phyloP scores from a whole-genome alignment of 2,797 vertebrate genomes.

The Xyrichtys novacula region DNA sequence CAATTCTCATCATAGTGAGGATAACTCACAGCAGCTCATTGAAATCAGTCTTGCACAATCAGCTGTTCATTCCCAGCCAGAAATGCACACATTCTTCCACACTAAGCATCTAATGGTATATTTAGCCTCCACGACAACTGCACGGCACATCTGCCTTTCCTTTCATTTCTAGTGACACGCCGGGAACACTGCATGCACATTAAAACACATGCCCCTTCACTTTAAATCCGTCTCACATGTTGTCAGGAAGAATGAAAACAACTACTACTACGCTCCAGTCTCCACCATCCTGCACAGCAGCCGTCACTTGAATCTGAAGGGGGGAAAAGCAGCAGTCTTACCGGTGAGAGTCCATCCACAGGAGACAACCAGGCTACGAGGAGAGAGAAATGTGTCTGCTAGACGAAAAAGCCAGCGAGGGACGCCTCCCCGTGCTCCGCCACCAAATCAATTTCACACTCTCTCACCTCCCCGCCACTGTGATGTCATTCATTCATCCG shows the following conservation, averaged over 20 bases:
- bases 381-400: slow-evolving; percentile 63
- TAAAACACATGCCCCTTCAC: slow-evolving; percentile 20
- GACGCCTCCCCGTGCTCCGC: slow-evolving; percentile 85
- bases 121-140: slow-evolving; percentile 83
- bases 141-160: slow-evolving; percentile 80
- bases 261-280: not conserved
- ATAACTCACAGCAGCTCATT: slow-evolving; percentile 21
- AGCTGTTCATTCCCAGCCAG: slow-evolving; percentile 67
- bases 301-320: slow-evolving; percentile 11
- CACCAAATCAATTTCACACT: slow-evolving; percentile 97
- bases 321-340: slow-evolving; percentile 60
- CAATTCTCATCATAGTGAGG: not conserved
- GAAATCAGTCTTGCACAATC: slow-evolving; percentile 51
- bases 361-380: slow-evolving; percentile 55
- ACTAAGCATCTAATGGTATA: slow-evolving; percentile 64
- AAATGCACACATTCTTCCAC: slow-evolving; percentile 64
- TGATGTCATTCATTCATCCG: slow-evolving; percentile 95
- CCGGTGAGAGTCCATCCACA: slow-evolving; percentile 69
- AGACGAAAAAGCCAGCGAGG: slow-evolving; percentile 81
- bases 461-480: slow-evolving; percentile 89
- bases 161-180: slow-evolving; percentile 56
- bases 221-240: slow-evolving; percentile 25
- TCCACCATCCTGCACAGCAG: slow-evolving; percentile 4
- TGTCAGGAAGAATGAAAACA: slow-evolving; percentile 26
- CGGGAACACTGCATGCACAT: slow-evolving; percentile 29